phyloP scores from a whole-genome alignment of 2,797 vertebrate species.

The Darevskia mixta region DNA sequence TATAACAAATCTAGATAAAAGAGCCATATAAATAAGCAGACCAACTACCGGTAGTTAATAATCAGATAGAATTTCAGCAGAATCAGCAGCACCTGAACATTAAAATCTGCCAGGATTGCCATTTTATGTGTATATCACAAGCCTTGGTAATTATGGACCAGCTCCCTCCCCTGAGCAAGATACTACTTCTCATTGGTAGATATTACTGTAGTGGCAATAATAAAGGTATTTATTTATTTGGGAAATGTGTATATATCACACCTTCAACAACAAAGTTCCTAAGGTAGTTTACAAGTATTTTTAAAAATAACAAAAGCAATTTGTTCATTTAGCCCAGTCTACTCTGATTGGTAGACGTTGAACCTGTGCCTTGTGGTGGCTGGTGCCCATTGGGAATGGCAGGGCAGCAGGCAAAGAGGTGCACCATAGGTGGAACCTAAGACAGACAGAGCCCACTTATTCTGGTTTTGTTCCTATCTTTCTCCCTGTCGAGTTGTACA shows the following conservation, averaged over 20 bases:
- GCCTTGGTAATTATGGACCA: not conserved
- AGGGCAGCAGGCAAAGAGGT: no score
- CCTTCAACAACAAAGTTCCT: not conserved
- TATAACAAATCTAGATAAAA: conserved; percentile 67
- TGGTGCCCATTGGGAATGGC: no score
- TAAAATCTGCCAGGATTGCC: not conserved
- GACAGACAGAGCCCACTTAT: no score
- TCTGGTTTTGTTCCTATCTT: no score
- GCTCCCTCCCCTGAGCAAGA: not conserved
- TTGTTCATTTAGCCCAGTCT: not conserved
- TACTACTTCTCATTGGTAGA: not conserved
- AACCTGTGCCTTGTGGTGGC: no score
- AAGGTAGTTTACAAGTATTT: not conserved
- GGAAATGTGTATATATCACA: not conserved
- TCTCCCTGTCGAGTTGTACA: no score
- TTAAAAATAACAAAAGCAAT: not conserved
- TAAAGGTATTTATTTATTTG: not conserved
- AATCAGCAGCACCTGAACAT: conserved; percentile 56
- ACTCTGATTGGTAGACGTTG: not conserved
- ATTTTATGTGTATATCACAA: not conserved
- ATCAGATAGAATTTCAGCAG: conserved; percentile 58
- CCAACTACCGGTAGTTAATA: conserved; percentile 63
- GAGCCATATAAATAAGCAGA: conserved; percentile 49
- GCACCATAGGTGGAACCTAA: no score
- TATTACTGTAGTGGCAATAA: not conserved